Conservation (phyloP, 2,797 vertebrate genomes). For the Threskiornis aethiopicus region DNA sequence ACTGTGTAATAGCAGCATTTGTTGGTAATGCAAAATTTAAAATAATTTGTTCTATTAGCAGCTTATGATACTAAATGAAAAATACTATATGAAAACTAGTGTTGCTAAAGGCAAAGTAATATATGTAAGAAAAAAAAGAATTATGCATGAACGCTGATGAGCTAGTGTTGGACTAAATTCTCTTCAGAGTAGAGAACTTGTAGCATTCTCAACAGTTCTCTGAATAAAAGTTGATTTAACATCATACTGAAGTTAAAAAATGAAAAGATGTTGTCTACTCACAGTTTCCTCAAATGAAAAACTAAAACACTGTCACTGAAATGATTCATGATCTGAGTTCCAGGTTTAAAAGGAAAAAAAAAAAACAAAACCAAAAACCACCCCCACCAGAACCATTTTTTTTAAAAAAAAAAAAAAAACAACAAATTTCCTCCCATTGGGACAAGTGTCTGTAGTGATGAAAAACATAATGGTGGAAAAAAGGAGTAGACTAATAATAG, state of each 20-base stretch:
- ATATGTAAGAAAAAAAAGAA: not conserved
- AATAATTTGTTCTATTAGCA: not conserved
- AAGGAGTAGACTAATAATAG: not conserved
- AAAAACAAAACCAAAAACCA: fast-evolving
- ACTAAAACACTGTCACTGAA: not conserved
- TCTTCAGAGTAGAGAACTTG: not conserved
- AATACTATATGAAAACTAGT: not conserved
- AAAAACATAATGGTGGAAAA: not conserved
- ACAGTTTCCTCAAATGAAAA: not conserved
- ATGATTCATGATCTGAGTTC: not conserved
- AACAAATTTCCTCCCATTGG: not conserved
- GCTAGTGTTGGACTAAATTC: not conserved
- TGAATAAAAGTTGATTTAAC: not conserved
- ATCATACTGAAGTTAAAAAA: not conserved
- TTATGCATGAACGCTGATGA: not conserved
- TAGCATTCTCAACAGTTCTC: not conserved
- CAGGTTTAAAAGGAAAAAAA: not conserved
- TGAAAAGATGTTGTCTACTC: not conserved
- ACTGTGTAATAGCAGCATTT: not conserved
- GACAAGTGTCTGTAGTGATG: not conserved
- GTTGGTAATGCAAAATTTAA: not conserved
- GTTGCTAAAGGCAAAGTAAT: not conserved
- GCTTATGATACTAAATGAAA: not conserved
- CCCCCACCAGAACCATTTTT: not conserved
- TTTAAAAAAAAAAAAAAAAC: no score